These are phyloP conservation scores for Amphiduros pacificus DNA, from an alignment of 2,888 invertebrate genomes.

Conservation along the genomic window DNA sequence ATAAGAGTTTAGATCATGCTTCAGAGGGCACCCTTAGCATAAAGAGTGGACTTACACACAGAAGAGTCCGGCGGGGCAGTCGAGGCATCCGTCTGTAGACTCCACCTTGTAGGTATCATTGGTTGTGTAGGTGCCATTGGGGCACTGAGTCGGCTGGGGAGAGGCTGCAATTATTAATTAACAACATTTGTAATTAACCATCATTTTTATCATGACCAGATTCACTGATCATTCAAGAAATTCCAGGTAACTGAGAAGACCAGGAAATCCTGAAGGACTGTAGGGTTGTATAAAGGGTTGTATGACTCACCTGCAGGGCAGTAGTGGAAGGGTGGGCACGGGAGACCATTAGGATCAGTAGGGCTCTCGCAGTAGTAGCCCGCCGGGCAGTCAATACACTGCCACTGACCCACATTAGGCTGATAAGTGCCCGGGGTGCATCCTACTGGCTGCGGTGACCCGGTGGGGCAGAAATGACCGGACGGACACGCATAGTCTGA, in stretches of 20 bases:
- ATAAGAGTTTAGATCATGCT: no score
- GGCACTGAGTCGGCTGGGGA: slow-evolving; percentile 40
- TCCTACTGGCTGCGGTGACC: slow-evolving; percentile 41
- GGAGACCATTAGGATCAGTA: slow-evolving; percentile 36
- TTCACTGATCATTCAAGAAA: no score
- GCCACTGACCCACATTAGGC: slow-evolving; percentile 36
- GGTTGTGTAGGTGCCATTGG: slow-evolving; percentile 51
- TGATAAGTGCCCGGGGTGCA: slow-evolving; percentile 49
- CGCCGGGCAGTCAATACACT: slow-evolving; percentile 49
- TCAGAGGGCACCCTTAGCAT: no score
- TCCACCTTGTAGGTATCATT: slow-evolving; percentile 43
- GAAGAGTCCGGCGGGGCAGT: slow-evolving; percentile 48
- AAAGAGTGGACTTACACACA: slow-evolving; percentile 49
- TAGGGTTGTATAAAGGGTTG: background rate
- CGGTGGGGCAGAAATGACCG: slow-evolving; percentile 45
- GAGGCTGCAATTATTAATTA: slow-evolving; percentile 5
- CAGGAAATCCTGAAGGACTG: no score
- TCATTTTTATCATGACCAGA: no score
- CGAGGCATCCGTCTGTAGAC: slow-evolving; percentile 43
- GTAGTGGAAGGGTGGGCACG: slow-evolving; percentile 48
- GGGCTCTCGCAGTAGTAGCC: slow-evolving; percentile 51
- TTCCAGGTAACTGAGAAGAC: no score
- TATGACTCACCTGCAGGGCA: slow-evolving; percentile 46
- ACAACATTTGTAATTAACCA: no score
- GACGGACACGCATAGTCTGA: slow-evolving; percentile 38